Evolutionary conservation across 2,797 vertebrate genomes (phyloP), one percentile per base, ranked within the genome.

Genomic region (Poeciliopsis turneri): DNA sequence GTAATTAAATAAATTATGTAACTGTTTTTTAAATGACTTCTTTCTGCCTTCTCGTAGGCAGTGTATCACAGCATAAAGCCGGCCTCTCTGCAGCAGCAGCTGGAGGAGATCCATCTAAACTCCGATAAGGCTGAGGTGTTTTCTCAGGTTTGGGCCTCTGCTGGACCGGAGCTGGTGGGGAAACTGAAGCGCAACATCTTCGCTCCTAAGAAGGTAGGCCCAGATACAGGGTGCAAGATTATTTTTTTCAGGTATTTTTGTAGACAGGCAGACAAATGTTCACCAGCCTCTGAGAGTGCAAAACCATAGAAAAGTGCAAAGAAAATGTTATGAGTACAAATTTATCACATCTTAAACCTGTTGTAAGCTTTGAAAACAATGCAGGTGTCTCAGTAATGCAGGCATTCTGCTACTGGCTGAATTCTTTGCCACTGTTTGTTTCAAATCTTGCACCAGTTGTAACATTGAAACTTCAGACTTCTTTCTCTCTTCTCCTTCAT

Each of bases 31-130:
- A 16, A 55, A 41, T 41, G 5, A 9, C 39, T 13, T 41, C 23
- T 23, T 43, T 33, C 23, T 57, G 13, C 53, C 23, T 2, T 64
- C 68, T 79, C 53, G 55, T 77, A 99, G 98, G 97, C 97, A 2
- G 96, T 97, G 15, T 98, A 99, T 93, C 97, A 99, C 88, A 97
- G 95, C n/a, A 90, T 98, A 84, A 99, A 98, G 87, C 96, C 97
- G 0, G 87, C 93, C 0, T 92, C 95, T 51, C 90, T 99, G 84
- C 96, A 97, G 81, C 98, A 98, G 82, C 97, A 99, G 59, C 93
- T 99, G 66, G 96, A 98, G 82, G 95, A 79, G 12, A 91, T 98
- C 86, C 94, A 95, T 80, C 92, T 99, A 61, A 84, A 84, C 78
- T 85, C 94, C 78, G 97, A 97, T 82, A 98, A 97, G 93, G 96